Base-by-base conservation (phyloP, 2,113 vertebrate genomes). In the Mastomys coucha region DNA sequence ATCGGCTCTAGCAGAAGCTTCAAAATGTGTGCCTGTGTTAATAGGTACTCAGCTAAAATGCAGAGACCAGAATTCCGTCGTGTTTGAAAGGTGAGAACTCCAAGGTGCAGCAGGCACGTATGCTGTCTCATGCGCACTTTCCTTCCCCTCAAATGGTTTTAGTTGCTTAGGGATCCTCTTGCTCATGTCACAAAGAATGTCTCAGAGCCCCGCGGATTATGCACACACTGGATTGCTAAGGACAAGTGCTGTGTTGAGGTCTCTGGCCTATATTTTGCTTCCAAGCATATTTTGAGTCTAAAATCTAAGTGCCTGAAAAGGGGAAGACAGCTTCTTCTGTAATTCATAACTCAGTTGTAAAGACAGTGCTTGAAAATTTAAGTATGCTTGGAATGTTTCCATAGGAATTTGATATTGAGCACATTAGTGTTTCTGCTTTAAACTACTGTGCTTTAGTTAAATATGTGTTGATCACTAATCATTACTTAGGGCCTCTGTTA, bases 141-240 rank as follows among this genome's bases (percentile, higher is more conserved):
- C 56, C 89, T 94, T 93, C 89, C 65, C 45, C 20, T 53, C 70
- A 95, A 96, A 80, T 78, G 80, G 63, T 91, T 96, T 82, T 33
- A 81, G 96, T 98, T 96, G 97, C 91, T 97, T 85, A 91, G 95
- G 84, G 89, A 67, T 88, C 53, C 75, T 96, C 58, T 85, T 93
- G 84, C 58, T 91, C 96, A 72, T 60, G 78, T 93, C 94, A 93
- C 69, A 77, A 89, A 93, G 95, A 89, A 72, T 91, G 60, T 86
- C 86, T 94, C 85, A 95, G 70, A 39, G 77, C 28, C 51, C 2
- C 91, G 72, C 89, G 72, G 72, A 96, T 96, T 95, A 84, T 86
- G 75, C 90, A 88, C 87, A 96, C 65, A 78, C 22, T 63, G 89
- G 56, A 58, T 95, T 84, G 82, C 73, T 95, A 92, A 86, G 70